A percentile compares a stretch with the other conserved stretches of the same genome.
These are phyloP conservation scores for Brachionus asplanchnoidis DNA, from an alignment of 1,140 invertebrate species.

Conservation along the genomic window DNA sequence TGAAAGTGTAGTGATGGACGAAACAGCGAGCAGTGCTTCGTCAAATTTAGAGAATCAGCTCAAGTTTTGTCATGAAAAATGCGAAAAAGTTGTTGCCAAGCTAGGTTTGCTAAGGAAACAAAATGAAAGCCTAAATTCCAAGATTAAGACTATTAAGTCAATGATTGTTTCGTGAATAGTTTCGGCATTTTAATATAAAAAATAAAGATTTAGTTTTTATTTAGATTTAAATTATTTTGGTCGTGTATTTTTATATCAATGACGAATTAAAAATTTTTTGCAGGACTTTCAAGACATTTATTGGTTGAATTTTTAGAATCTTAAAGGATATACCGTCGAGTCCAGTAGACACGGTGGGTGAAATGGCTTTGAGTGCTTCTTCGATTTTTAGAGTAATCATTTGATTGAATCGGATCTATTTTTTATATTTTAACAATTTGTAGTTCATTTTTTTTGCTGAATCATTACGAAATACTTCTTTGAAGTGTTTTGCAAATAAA, in stretches of 20 bases:
- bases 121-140: conserved; percentile 19
- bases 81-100: conserved; percentile 22
- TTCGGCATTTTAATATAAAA: not conserved
- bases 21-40: not conserved
- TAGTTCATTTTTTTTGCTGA: too few relatives aligned
- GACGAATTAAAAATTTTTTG: too few relatives aligned
- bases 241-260: not conserved
- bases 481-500: too few relatives aligned
- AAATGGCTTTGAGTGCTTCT: too few relatives aligned
- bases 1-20: not conserved
- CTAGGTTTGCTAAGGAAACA: not conserved
- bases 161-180: not conserved
- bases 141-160: conserved; percentile 24
- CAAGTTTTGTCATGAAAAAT: conserved; percentile 28
- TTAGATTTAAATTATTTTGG: not conserved
- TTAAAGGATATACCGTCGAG: too few relatives aligned
- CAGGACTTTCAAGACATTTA: too few relatives aligned
- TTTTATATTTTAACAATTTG: too few relatives aligned
- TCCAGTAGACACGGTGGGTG: too few relatives aligned
- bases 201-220: not conserved
- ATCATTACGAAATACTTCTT: too few relatives aligned
- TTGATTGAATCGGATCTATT: too few relatives aligned
- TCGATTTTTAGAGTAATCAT: too few relatives aligned
- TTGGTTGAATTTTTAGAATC: too few relatives aligned
- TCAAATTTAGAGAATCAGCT: conserved; percentile 24